Conservation (phyloP, 2,888 invertebrate species). For the Polyploca ridens region DNA sequence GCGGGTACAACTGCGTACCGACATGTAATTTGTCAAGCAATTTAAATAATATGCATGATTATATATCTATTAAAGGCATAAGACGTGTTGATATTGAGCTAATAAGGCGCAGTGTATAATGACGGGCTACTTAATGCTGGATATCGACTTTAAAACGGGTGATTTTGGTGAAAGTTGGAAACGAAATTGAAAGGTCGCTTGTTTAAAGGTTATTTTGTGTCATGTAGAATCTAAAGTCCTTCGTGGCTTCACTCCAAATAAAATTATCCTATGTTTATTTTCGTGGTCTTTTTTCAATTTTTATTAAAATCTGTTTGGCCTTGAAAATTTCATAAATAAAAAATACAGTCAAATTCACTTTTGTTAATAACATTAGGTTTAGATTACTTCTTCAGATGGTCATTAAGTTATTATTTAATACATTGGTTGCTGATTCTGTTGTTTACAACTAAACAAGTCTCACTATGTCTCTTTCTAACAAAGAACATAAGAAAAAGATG, state of each 20-base stretch:
- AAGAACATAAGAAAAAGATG: no score
- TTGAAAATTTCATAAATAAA: no score
- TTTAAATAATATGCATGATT: conserved; percentile 83
- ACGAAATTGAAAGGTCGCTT: conserved; percentile 30
- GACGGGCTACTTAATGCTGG: conserved; percentile 33
- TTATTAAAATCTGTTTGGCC: no score
- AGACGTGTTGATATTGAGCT: conserved; percentile 79
- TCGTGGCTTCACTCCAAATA: not conserved
- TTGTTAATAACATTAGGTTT: no score
- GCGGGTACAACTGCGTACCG: conserved; percentile 73
- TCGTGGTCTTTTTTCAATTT: no score
- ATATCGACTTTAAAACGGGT: conserved; percentile 37
- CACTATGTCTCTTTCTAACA: no score
- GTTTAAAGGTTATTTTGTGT: not conserved
- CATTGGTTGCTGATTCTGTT: no score
- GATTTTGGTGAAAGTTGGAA: conserved; percentile 53
- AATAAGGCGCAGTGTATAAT: conserved; percentile 70
- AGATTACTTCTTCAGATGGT: no score
- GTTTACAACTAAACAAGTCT: no score
- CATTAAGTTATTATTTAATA: no score
- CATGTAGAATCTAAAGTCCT: not conserved
- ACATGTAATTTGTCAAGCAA: conserved; percentile 81
- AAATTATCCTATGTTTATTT: not conserved
- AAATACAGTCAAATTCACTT: no score
- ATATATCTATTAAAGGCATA: conserved; percentile 80